These are phyloP conservation scores for Otocyon megalotis DNA, from an alignment of 2,113 vertebrate species.

Conservation along the genomic window DNA sequence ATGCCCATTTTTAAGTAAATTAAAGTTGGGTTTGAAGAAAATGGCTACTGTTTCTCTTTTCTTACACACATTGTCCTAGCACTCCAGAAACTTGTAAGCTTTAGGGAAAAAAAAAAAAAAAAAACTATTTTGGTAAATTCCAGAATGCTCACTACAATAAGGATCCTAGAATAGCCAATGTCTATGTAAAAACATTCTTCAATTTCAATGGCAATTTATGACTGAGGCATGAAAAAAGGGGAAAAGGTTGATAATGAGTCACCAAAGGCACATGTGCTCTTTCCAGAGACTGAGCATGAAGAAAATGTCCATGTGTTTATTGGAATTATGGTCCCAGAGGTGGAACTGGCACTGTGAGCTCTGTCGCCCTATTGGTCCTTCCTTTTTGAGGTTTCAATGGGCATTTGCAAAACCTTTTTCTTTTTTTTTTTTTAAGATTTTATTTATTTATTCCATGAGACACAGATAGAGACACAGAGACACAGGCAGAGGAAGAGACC, in stretches of 20 bases:
- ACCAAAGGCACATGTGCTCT: not conserved
- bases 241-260: not conserved
- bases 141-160: not conserved
- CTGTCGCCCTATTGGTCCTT: rapidly evolving
- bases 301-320: not conserved
- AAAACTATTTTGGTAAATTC: not conserved
- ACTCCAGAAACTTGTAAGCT: not conserved
- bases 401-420: not conserved
- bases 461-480: no score
- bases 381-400: not conserved
- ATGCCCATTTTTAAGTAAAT: not conserved
- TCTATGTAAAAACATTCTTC: not conserved
- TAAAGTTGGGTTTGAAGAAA: not conserved
- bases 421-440: no score
- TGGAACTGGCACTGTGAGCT: not conserved
- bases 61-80: not conserved
- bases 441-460: no score
- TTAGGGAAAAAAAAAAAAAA: not conserved
- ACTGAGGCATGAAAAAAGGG: not conserved
- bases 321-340: no score
- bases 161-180: not conserved
- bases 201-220: not conserved
- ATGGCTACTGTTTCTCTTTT: not conserved
- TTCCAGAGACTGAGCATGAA: not conserved
- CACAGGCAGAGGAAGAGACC: no score